A percentile compares a stretch with the other conserved stretches of the same genome.
These are phyloP conservation scores for Neodontobutis hainanensis DNA, from an alignment of 2,113 vertebrate species.

Conservation along the genomic window DNA sequence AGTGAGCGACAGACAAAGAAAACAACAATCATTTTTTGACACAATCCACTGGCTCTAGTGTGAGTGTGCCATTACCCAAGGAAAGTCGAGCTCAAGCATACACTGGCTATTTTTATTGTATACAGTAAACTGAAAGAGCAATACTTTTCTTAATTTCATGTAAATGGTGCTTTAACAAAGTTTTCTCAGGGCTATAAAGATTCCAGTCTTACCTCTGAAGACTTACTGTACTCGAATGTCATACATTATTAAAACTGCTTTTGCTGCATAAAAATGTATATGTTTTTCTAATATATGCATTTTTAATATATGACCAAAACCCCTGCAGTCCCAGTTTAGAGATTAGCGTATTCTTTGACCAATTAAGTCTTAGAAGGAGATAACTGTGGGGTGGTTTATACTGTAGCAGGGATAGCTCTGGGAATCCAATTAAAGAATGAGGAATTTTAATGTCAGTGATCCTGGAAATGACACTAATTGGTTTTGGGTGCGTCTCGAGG, in stretches of 20 bases:
- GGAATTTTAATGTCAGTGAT: constrained; percentile 19
- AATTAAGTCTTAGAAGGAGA: constrained; percentile 1
- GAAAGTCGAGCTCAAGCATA: no score
- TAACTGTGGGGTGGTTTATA: not conserved
- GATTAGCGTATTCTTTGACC: constrained; percentile 4
- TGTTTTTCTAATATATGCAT: constrained; percentile 9
- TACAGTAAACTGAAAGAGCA: not conserved
- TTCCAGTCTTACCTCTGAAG: not conserved
- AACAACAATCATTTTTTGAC: no score
- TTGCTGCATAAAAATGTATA: not conserved
- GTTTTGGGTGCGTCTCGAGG: not conserved
- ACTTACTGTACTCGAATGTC: not conserved
- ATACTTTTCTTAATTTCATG: not conserved
- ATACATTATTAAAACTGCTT: constrained; percentile 8
- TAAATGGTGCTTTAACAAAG: not conserved
- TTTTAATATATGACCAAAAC: constrained; percentile 1
- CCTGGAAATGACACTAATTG: constrained; percentile 27
- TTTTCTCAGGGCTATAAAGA: constrained; percentile 8
- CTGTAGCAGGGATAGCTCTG: not conserved
- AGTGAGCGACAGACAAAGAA: no score
- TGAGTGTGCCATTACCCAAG: no score
- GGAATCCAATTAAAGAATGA: constrained; percentile 11
- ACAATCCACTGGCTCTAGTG: no score
- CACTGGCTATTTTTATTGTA: no score
- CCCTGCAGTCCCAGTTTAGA: constrained; percentile 1